Evolutionary conservation across 1,140 invertebrate genomes (phyloP).

Genomic region (Atta cephalotes): DNA sequence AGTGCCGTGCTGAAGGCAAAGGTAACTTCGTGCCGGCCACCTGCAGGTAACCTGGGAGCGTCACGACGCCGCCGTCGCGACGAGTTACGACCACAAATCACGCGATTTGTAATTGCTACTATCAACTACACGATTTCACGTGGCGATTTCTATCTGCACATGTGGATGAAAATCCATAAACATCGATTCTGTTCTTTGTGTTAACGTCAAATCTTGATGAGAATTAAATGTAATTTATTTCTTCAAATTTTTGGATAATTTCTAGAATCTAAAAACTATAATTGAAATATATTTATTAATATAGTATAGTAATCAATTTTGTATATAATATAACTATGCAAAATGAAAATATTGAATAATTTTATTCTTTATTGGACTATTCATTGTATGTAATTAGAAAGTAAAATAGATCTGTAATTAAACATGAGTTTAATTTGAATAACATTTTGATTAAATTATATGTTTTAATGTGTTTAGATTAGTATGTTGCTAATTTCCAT

Average conservation of each 20-base stretch:
- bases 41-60: constrained; percentile 80
- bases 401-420: constrained; percentile 9
- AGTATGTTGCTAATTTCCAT: background rate
- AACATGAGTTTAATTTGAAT: constrained; percentile 23
- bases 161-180: constrained; percentile 83
- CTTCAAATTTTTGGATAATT: constrained; percentile 26
- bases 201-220: constrained; percentile 56
- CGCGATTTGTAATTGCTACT: constrained; percentile 84
- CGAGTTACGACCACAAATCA: constrained; percentile 83
- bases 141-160: constrained; percentile 67
- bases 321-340: background rate
- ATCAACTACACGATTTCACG: constrained; percentile 80
- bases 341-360: background rate
- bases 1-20: constrained; percentile 67
- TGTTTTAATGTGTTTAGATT: background rate
- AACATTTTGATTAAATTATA: constrained; percentile 11
- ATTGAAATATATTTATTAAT: background rate
- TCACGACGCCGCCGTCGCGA: constrained; percentile 81
- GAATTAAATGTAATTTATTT: constrained; percentile 56
- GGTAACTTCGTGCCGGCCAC: constrained; percentile 79
- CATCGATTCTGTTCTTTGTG: constrained; percentile 80
- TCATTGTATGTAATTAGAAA: background rate
- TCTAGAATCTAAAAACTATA: constrained; percentile 16
- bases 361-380: background rate
- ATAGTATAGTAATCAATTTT: background rate